These are phyloP conservation scores for Bombus pascuorum DNA, from an alignment of 1,140 invertebrate species.

Conservation along the genomic window DNA sequence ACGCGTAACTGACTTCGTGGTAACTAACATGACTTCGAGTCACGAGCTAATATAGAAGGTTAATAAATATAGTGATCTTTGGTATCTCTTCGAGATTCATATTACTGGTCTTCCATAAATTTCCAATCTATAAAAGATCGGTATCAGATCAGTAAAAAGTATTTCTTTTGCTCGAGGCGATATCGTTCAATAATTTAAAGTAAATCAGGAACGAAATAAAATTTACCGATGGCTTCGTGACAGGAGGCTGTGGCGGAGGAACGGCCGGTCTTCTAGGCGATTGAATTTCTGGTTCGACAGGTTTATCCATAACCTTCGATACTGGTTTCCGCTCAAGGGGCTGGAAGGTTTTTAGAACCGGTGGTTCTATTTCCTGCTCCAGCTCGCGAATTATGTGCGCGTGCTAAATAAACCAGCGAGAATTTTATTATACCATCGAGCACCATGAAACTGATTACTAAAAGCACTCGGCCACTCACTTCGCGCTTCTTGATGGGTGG, in stretches of 20 bases:
- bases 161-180: too few species aligned
- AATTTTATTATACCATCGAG: neutral
- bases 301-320: slow-evolving; percentile 77
- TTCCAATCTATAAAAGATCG: neutral
- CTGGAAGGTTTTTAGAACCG: slow-evolving; percentile 81
- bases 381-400: slow-evolving; percentile 79
- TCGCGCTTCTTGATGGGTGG: slow-evolving; percentile 81
- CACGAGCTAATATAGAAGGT: neutral
- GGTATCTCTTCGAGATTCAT: neutral
- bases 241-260: slow-evolving; percentile 84
- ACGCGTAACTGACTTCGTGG: too few species aligned
- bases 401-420: slow-evolving; percentile 65
- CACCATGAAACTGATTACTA: neutral
- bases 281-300: slow-evolving; percentile 80
- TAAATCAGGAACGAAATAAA: neutral
- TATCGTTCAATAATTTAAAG: neutral
- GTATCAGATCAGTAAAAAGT: too few species aligned
- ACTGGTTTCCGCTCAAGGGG: slow-evolving; percentile 79
- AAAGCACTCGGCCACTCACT: slow-evolving; percentile 57
- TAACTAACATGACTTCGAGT: too few species aligned
- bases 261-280: slow-evolving; percentile 82
- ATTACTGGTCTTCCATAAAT: neutral
- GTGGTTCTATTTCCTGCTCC: slow-evolving; percentile 76
- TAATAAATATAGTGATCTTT: neutral
- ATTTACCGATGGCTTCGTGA: slow-evolving; percentile 76